Percentiles rank a stretch among this genome's conserved stretches.
Evolutionary conservation across 2,888 invertebrate genomes (phyloP).

Genomic region (Hydrotaea diabolus): DNA sequence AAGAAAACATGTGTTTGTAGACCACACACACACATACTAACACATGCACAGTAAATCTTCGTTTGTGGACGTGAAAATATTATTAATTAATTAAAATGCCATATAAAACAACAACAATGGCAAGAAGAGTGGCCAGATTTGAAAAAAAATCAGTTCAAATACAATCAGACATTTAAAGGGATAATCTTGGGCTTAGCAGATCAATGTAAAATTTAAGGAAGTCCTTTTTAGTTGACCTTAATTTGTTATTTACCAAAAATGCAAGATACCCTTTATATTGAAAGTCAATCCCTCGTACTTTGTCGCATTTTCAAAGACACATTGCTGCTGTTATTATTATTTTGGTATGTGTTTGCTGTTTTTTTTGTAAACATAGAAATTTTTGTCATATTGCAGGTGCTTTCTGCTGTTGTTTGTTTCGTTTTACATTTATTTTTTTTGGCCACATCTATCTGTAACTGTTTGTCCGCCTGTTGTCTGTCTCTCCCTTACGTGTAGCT

Average conservation of each 20-base stretch:
- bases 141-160: too few species aligned
- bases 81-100: slow-evolving; percentile 9
- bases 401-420: slow-evolving; percentile 58
- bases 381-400: slow-evolving; percentile 77
- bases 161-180: too few species aligned
- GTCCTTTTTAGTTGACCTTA: too few species aligned
- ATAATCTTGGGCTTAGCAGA: too few species aligned
- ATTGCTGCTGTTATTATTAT: slow-evolving; percentile 45
- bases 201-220: too few species aligned
- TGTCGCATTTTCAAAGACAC: slow-evolving; percentile 71
- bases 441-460: slow-evolving; percentile 64
- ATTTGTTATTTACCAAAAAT: background rate
- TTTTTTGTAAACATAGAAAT: slow-evolving; percentile 66
- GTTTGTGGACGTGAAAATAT: background rate
- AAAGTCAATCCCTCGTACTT: slow-evolving; percentile 67
- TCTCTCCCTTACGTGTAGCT: slow-evolving; percentile 4
- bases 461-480: slow-evolving; percentile 43
- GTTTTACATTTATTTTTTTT: slow-evolving; percentile 63
- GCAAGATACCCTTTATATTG: slow-evolving; percentile 7
- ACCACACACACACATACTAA: too few species aligned
- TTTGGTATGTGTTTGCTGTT: background rate
- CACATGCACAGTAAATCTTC: background rate
- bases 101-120: background rate
- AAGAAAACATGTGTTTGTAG: slow-evolving; percentile 7
- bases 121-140: background rate